phyloP scores from a whole-genome alignment of 2,888 invertebrate genomes.

The Apoderus coryli region DNA sequence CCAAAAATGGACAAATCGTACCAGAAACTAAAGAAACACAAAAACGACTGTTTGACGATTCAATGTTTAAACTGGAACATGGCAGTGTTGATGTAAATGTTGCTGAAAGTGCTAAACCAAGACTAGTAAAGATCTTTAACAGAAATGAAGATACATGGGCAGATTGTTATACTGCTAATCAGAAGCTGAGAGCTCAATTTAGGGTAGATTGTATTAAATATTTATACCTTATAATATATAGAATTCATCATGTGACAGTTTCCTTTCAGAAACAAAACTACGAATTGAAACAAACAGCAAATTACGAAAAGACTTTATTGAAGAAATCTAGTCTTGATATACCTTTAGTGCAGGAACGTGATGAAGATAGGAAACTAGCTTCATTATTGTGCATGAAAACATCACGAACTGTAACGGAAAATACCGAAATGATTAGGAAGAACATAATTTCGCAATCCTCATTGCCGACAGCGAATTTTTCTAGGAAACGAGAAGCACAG shows the following conservation, averaged over 20 bases:
- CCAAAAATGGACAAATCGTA: constrained; percentile 85
- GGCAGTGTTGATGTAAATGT: constrained; percentile 62
- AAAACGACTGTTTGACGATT: constrained; percentile 81
- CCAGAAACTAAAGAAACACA: constrained; percentile 86
- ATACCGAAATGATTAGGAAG: constrained; percentile 26
- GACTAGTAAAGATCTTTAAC: constrained; percentile 60
- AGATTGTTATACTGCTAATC: constrained; percentile 88
- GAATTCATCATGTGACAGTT: too few species aligned
- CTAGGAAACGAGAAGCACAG: constrained; percentile 26
- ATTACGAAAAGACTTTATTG: constrained; percentile 58
- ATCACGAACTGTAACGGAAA: constrained; percentile 46
- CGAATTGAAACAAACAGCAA: constrained; percentile 52
- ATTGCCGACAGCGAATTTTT: constrained; percentile 27
- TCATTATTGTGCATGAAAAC: constrained; percentile 55
- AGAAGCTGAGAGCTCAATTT: constrained; percentile 67
- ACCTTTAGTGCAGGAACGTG: constrained; percentile 59
- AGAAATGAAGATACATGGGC: constrained; percentile 72
- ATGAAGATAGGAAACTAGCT: constrained; percentile 70
- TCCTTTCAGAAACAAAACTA: constrained; percentile 65
- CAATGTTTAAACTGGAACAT: constrained; percentile 97
- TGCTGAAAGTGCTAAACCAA: constrained; percentile 55
- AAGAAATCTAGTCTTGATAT: constrained; percentile 67
- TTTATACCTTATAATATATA: too few species aligned
- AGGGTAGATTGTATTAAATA: constrained; percentile 43
- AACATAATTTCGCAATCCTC: constrained; percentile 27